Conservation (phyloP, 2,797 vertebrate genomes). For the Sebastes trivittatus region DNA sequence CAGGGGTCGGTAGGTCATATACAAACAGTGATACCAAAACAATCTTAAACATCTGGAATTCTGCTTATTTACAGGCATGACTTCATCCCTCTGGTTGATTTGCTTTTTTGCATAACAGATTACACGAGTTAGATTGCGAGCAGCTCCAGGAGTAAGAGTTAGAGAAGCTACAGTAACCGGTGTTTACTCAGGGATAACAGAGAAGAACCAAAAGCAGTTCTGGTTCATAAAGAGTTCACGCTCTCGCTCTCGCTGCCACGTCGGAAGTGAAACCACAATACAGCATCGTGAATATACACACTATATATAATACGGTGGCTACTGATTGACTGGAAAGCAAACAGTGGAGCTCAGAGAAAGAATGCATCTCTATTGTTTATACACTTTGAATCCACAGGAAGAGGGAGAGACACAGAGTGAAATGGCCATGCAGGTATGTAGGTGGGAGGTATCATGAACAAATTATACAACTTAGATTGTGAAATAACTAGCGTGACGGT, state of each 20-base stretch:
- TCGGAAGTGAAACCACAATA: constrained; percentile 3
- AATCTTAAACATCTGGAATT: constrained; percentile 10
- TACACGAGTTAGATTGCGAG: neutral
- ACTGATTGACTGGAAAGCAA: constrained; percentile 69
- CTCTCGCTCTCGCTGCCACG: neutral
- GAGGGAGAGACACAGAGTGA: neutral
- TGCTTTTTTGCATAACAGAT: neutral
- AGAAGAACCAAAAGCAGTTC: constrained; percentile 10
- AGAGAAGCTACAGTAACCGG: constrained; percentile 1
- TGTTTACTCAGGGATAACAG: constrained; percentile 49
- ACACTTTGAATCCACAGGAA: constrained; percentile 4
- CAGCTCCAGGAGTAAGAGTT: constrained; percentile 1
- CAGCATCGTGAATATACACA: constrained; percentile 1
- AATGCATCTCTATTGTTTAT: constrained; percentile 38
- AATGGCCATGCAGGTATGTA: neutral
- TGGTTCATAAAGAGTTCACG: constrained; percentile 58
- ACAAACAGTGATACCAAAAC: neutral
- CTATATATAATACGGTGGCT: constrained; percentile 21
- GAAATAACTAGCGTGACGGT: neutral
- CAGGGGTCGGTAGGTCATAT: neutral
- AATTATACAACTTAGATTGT: neutral
- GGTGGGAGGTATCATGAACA: neutral
- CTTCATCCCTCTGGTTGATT: constrained; percentile 1
- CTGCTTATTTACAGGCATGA: neutral
- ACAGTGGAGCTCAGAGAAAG: constrained; percentile 39